phyloP scores from a whole-genome alignment of 2,113 vertebrate species.

The Pelodiscus sinensis region DNA sequence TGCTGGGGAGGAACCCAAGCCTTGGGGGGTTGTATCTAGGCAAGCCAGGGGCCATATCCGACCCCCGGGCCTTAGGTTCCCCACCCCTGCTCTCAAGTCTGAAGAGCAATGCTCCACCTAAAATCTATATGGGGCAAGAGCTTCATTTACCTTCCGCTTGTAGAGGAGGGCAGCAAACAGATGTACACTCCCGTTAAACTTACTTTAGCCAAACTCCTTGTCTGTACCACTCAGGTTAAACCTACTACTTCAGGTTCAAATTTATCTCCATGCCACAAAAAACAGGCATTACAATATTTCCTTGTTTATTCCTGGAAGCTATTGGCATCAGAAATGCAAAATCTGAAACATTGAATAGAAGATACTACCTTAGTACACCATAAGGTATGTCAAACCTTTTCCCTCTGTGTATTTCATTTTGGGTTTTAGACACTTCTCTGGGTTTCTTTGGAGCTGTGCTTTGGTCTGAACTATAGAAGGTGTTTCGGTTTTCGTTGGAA shows the following conservation, averaged over 20 bases:
- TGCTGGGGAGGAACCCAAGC: no score
- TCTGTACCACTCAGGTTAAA: conserved; percentile 2
- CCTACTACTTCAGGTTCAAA: conserved; percentile 3
- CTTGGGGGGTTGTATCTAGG: no score
- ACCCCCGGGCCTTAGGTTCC: no score
- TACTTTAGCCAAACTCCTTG: not conserved
- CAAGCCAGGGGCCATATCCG: no score
- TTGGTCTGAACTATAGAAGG: not conserved
- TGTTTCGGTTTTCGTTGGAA: not conserved
- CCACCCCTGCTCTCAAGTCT: no score
- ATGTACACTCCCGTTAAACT: not conserved
- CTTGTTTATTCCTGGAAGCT: not conserved
- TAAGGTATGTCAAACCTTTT: not conserved
- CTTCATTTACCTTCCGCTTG: not conserved
- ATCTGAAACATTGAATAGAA: not conserved
- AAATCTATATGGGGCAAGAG: not conserved
- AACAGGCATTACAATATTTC: not conserved
- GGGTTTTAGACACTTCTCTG: not conserved
- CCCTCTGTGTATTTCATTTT: not conserved
- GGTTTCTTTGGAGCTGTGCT: not conserved
- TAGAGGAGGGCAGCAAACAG: not conserved
- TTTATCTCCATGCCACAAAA: not conserved
- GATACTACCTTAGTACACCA: not conserved
- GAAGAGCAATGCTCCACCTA: not conserved
- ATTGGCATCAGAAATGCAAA: not conserved